Conservation (phyloP, 2,888 invertebrate species). For the Abscondita cerata region DNA sequence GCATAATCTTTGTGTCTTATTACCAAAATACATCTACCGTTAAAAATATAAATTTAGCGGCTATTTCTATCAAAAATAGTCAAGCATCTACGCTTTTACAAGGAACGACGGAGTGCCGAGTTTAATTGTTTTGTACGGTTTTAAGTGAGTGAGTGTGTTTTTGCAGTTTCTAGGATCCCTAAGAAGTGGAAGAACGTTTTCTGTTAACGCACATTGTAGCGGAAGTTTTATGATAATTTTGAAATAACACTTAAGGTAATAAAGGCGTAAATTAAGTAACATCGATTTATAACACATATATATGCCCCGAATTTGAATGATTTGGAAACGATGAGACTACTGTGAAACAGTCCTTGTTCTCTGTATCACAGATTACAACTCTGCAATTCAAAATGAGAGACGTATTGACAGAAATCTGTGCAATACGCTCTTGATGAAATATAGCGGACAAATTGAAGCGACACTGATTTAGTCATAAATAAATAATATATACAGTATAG, state of each 20-base stretch:
- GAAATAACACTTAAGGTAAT: no score
- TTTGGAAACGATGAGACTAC: constrained; percentile 24
- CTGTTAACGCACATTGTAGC: constrained; percentile 2
- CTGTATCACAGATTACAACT: constrained; percentile 59
- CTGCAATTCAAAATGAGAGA: constrained; percentile 48
- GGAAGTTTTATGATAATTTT: no score
- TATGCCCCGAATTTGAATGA: not conserved
- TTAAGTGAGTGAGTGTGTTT: constrained; percentile 8
- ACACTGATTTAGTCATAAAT: constrained; percentile 19
- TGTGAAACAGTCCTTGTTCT: constrained; percentile 58
- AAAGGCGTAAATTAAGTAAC: not conserved
- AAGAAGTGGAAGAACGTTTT: constrained; percentile 23
- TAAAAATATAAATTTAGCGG: constrained; percentile 32
- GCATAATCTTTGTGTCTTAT: constrained; percentile 14
- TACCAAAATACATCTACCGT: constrained; percentile 34
- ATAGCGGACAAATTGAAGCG: constrained; percentile 29
- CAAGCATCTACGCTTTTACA: constrained; percentile 35
- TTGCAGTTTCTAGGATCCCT: constrained; percentile 6
- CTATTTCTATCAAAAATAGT: constrained; percentile 42
- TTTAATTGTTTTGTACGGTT: constrained; percentile 22
- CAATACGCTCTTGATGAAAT: constrained; percentile 20
- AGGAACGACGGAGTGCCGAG: constrained; percentile 36
- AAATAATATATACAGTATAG: constrained; percentile 29
- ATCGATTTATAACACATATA: not conserved
- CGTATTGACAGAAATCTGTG: constrained; percentile 16